Evolutionary conservation across 2,797 vertebrate species (phyloP), one percentile per base, ranked within the genome.

Genomic region (Periparus ater): DNA sequence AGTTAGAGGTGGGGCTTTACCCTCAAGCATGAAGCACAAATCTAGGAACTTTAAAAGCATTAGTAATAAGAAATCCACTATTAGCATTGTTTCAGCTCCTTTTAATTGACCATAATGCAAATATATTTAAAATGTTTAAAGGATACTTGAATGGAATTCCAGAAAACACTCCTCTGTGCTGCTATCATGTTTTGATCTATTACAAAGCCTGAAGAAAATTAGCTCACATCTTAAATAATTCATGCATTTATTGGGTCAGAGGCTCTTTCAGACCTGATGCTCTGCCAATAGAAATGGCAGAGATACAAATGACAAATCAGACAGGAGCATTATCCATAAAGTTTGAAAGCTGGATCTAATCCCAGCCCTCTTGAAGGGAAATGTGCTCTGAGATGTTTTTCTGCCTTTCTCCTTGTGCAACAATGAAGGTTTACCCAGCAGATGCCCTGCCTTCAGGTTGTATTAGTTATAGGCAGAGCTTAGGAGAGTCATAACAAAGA

Each of bases 71-170:
- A 95, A 96, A 94, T 93, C 85, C 79, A 93, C 85, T 81, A 79
- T 88, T 93, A 95, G 89, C 89, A 93, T 95, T 96, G 86, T 94
- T 95, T 88, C 62, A 66, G 87, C 40, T 93, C 32, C 62, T 93
- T 93, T 92, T 95, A 95, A 96, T 89, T 84, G 82, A 88, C 74
- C 79, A 40, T 84, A 93, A 92, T 86, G 62, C 73, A 96, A 95
- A 94, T 89, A 93, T 53, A 51, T 77, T 92, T 32, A 42, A 89
- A 91, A 84, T 55, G n/a, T 93, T 95, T 88, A 68, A 95, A 81
- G 79, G 89, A 53, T 67, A 67, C 48, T 78, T 79, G 53, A 91
- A 48, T 71, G 66, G 72, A 91, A 85, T 94, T 94, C 74, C 81
- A 91, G 89, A 76, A 92, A 93, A 71, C 50, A 68, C 45, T 38